Base-by-base conservation (phyloP, 2,888 invertebrate species). In the Archips crataeganus region DNA sequence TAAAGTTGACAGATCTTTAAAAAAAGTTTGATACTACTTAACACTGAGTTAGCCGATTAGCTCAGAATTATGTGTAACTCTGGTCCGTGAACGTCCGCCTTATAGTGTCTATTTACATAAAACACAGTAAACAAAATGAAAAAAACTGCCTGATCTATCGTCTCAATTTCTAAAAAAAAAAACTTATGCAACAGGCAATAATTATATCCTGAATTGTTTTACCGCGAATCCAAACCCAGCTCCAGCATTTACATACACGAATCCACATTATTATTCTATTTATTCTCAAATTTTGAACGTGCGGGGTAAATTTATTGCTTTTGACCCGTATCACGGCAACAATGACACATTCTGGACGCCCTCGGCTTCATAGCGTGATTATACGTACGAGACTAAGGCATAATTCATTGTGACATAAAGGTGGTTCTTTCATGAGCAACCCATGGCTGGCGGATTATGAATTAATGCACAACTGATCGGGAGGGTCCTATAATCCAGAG, bases 331-430 rank as follows among this genome's bases (percentile, higher is more conserved):
- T 73, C 73, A 69, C 60, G 60, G 65, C 73, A 64, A 69, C 69
- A 73, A 69, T 73, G 69, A 69, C 74, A 74, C 65, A 61, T 70
- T 74, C 65, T 60, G 69, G 69, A 59, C 74, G 70, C 69, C 74
- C 74, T 54, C 69, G 65, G 63, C 61, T 74, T 36, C 54, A 74
- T 69, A 39, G 65, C 74, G 74, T 70, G 69, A 61, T 74, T 69
- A 66, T 72, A 69, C 47, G 73, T 49, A 64, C 63, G 63, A 68
- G 54, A 69, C 59, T n/a, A 65, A 65, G 36, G 39, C 51, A 65
- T 70, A 70, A 65, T 65, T 70, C 64, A 65, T 70, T 66, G 23
- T 61, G 64, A 69, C 65, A 60, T 49, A 47, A 69, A 63, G 36
- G 63, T 68, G 54, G 59, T 73, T 71, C 66, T 42, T 60, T 71